A percentile compares a stretch with the other conserved stretches of the same genome.
phyloP scores from a whole-genome alignment of 2,888 invertebrate genomes.

The Micoletzkya japonica region DNA sequence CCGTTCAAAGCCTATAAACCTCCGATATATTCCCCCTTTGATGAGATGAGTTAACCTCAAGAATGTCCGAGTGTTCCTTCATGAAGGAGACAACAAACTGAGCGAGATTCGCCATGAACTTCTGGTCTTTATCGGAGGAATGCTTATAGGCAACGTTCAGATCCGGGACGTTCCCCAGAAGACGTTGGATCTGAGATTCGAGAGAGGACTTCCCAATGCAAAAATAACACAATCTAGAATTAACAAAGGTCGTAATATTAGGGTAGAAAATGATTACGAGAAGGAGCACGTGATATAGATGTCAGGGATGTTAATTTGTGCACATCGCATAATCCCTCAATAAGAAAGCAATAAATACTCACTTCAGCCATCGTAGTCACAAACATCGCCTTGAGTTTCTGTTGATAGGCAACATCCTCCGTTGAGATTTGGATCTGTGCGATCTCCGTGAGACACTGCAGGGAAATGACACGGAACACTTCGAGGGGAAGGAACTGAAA shows the following conservation, averaged over 20 bases:
- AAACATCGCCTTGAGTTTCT: constrained; percentile 86
- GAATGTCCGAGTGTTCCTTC: constrained; percentile 83
- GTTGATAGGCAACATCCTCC: constrained; percentile 77
- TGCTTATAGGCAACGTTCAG: constrained; percentile 90
- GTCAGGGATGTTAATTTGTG: not conserved
- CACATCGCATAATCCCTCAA: not conserved
- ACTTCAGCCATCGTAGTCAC: constrained; percentile 89
- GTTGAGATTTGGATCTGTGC: constrained; percentile 67
- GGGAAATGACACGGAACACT: constrained; percentile 93
- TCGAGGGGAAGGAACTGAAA: constrained; percentile 89
- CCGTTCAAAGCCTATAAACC: constrained; percentile 15
- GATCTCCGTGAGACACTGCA: constrained; percentile 97
- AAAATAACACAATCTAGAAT: not conserved
- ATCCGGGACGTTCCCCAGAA: constrained; percentile 72
- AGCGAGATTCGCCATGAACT: constrained; percentile 96
- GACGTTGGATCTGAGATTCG: constrained; percentile 14
- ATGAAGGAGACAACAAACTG: constrained; percentile 94
- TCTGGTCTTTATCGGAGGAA: constrained; percentile 87
- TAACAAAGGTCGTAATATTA: not conserved
- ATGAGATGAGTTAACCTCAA: constrained; percentile 42
- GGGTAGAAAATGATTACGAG: not conserved
- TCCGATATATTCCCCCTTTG: no score
- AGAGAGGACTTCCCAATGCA: not conserved
- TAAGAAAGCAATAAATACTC: constrained; percentile 65
- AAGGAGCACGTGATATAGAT: not conserved